These are phyloP conservation scores for Melanotaenia trifasciata DNA, from an alignment of 2,797 vertebrate genomes.

Conservation along the genomic window DNA sequence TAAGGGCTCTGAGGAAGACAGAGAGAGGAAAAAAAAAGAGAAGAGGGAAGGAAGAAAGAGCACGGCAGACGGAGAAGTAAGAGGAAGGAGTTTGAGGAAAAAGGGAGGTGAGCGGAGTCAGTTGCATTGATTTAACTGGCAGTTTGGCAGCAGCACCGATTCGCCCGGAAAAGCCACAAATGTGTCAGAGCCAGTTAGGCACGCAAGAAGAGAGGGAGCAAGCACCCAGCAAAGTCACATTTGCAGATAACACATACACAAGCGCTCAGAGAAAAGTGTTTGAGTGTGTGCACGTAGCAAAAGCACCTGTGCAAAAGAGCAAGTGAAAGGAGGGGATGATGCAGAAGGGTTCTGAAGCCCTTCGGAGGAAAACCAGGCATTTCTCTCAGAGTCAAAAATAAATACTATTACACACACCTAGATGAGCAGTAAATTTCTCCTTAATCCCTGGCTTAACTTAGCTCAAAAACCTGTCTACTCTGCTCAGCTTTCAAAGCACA, in stretches of 20 bases:
- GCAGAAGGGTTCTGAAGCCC: conserved; percentile 58
- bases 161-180: conserved; percentile 75
- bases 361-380: conserved; percentile 59
- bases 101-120: conserved; percentile 54
- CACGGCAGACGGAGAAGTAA: conserved; percentile 20
- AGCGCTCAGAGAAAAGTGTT: conserved; percentile 21
- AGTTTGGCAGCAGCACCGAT: conserved; percentile 71
- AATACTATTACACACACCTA: conserved; percentile 70
- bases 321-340: conserved; percentile 51
- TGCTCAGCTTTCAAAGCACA: conserved; percentile 67
- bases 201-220: conserved; percentile 51
- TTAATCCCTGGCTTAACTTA: conserved; percentile 69
- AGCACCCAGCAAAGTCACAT: conserved; percentile 40
- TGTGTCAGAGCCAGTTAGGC: conserved; percentile 75
- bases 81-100: conserved; percentile 28
- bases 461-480: conserved; percentile 66
- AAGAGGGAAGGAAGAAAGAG: conserved; percentile 19
- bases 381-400: conserved; percentile 68
- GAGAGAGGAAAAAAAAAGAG: conserved; percentile 34
- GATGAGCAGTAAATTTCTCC: conserved; percentile 72
- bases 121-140: conserved; percentile 79
- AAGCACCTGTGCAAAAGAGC: conserved; percentile 55
- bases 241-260: conserved; percentile 23
- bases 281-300: conserved; percentile 40
- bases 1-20: conserved; percentile 75